Percentiles rank a stretch among this genome's conserved stretches.
Evolutionary conservation across 2,113 vertebrate genomes (phyloP).

Genomic region (Pungitius pungitius): DNA sequence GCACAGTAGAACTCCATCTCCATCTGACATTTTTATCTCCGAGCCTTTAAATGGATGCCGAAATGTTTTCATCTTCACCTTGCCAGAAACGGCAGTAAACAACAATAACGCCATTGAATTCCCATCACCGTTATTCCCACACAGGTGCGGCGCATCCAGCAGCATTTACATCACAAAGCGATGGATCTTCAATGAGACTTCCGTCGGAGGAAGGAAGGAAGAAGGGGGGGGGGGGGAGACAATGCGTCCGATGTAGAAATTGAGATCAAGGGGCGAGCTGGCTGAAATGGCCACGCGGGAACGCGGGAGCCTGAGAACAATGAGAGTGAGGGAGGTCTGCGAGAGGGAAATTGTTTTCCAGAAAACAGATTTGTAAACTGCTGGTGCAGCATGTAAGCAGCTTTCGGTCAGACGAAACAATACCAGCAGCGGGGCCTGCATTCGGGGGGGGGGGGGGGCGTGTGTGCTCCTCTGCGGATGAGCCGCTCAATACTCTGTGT

Average conservation of each 20-base stretch:
- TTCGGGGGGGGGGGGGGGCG: background rate
- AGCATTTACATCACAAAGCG: slow-evolving; percentile 41
- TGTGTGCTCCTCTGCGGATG: background rate
- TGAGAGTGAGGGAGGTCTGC: slow-evolving; percentile 37
- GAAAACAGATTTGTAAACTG: slow-evolving; percentile 62
- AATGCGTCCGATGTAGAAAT: slow-evolving; percentile 31
- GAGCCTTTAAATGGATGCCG: background rate
- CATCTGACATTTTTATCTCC: slow-evolving; percentile 11
- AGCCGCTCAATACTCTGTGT: slow-evolving; percentile 14
- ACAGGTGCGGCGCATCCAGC: background rate
- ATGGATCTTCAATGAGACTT: slow-evolving; percentile 9
- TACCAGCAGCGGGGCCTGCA: slow-evolving; percentile 26
- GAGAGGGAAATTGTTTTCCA: slow-evolving; percentile 61
- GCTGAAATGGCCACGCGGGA: slow-evolving; percentile 39
- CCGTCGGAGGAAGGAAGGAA: background rate
- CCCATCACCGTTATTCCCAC: slow-evolving; percentile 9
- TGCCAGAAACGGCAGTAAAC: slow-evolving; percentile 1
- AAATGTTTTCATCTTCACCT: background rate
- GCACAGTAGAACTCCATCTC: background rate
- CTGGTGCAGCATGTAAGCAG: slow-evolving; percentile 66
- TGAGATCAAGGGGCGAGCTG: slow-evolving; percentile 53
- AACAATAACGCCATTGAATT: background rate
- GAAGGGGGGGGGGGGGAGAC: background rate
- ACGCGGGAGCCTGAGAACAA: slow-evolving; percentile 55
- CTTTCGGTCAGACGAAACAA: slow-evolving; percentile 60